phyloP scores from a whole-genome alignment of 2,797 vertebrate species.

The Pempheris klunzingeri region DNA sequence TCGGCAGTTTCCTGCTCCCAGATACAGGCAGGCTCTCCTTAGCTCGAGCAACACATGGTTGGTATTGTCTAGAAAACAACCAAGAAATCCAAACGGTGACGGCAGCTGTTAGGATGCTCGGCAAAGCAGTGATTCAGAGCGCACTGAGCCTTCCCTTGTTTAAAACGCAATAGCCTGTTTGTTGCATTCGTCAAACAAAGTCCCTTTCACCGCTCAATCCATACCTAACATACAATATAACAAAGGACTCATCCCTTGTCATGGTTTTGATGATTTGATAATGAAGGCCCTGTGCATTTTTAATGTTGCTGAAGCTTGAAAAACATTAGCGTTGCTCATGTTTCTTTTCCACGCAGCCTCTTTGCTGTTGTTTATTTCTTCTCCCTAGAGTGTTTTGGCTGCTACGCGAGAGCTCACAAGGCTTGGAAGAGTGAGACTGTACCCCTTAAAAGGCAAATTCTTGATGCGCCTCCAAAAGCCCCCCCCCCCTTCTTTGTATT shows the following conservation, averaged over 20 bases:
- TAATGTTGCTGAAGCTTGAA: not conserved
- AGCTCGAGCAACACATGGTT: constrained; percentile 69
- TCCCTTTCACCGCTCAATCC: constrained; percentile 33
- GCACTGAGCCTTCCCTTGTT: constrained; percentile 47
- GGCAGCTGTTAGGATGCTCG: constrained; percentile 61
- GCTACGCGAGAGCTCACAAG: constrained; percentile 53
- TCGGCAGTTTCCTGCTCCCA: constrained; percentile 74
- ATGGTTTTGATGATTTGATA: constrained; percentile 2
- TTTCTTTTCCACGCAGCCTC: constrained; percentile 4
- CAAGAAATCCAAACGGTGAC: constrained; percentile 62
- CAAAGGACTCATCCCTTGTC: constrained; percentile 9
- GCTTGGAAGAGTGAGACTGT: constrained; percentile 66
- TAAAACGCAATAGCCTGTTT: constrained; percentile 42
- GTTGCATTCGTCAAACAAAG: constrained; percentile 36
- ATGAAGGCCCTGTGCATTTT: not conserved
- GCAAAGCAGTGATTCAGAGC: constrained; percentile 61
- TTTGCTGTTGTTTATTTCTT: constrained; percentile 70
- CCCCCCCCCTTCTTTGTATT: constrained; percentile 50
- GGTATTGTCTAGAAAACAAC: constrained; percentile 73
- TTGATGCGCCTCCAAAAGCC: constrained; percentile 75
- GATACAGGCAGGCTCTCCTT: constrained; percentile 67
- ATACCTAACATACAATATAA: constrained; percentile 24
- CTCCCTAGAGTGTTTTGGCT: constrained; percentile 65
- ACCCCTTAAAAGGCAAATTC: constrained; percentile 85
- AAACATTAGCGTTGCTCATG: not conserved